A percentile compares a stretch with the other conserved stretches of the same genome.
phyloP scores from a whole-genome alignment of 2,888 invertebrate species.

The Noctua pronuba region DNA sequence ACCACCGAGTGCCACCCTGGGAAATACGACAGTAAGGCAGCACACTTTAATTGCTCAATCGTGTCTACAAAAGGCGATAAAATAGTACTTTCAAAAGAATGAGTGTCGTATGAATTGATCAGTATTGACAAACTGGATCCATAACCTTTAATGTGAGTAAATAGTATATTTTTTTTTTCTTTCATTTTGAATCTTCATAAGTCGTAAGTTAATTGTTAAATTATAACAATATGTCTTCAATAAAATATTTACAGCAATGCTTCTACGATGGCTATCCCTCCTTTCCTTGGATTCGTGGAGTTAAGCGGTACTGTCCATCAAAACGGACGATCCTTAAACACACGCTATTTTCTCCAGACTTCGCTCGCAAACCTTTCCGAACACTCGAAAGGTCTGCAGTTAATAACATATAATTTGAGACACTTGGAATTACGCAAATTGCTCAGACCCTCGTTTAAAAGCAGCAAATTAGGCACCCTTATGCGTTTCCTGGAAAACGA shows the following conservation, averaged over 20 bases:
- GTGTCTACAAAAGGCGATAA: slow-evolving; percentile 15
- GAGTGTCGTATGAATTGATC: neutral
- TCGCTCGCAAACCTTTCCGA: slow-evolving; percentile 25
- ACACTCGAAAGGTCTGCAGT: slow-evolving; percentile 27
- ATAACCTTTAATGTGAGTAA: neutral
- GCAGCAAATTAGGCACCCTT: slow-evolving; percentile 49
- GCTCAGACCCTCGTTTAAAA: slow-evolving; percentile 37
- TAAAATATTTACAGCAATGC: neutral
- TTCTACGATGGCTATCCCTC: neutral
- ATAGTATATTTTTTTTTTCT: neutral
- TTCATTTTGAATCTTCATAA: neutral
- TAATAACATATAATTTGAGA: slow-evolving; percentile 58
- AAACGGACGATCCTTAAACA: slow-evolving; percentile 31
- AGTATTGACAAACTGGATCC: neutral
- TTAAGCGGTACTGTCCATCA: slow-evolving; percentile 23
- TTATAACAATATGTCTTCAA: neutral
- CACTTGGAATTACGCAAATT: slow-evolving; percentile 58
- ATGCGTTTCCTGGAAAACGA: slow-evolving; percentile 49
- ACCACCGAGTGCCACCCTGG: slow-evolving; percentile 7
- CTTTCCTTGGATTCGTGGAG: slow-evolving; percentile 4
- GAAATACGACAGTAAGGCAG: neutral
- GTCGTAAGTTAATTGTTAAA: neutral
- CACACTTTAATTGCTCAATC: slow-evolving; percentile 32
- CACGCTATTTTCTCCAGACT: slow-evolving; percentile 31
- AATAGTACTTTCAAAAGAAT: slow-evolving; percentile 16